These are phyloP conservation scores for Ctenosaura bakeri DNA, from an alignment of 2,797 vertebrate genomes.

Conservation along the genomic window DNA sequence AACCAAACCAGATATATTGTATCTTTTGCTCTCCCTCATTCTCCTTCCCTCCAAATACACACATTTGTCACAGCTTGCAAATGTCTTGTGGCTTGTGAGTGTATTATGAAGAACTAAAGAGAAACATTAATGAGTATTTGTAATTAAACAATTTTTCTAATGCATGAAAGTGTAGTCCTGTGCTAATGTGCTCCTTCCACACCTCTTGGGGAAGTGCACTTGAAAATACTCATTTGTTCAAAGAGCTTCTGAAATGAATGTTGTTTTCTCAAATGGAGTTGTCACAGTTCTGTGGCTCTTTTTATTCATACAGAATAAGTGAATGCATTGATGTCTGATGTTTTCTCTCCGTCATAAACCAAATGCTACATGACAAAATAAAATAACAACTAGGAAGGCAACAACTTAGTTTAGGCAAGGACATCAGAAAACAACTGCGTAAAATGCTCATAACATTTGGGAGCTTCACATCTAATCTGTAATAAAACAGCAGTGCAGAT, in stretches of 20 bases:
- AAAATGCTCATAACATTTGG: neutral
- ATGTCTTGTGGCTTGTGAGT: neutral
- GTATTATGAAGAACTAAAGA: neutral
- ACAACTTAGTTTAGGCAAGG: too few species aligned
- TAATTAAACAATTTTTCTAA: neutral
- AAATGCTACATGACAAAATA: neutral
- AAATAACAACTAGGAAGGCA: neutral
- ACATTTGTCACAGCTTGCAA: neutral
- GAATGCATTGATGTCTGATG: neutral
- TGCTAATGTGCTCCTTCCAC: conserved; percentile 29
- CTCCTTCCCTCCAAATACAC: too few species aligned
- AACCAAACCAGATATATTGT: neutral
- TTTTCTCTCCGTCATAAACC: conserved; percentile 14
- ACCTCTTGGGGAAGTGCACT: conserved; percentile 29
- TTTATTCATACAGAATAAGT: conserved; percentile 12
- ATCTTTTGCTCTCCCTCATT: too few species aligned
- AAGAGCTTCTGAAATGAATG: neutral
- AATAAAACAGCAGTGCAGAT: neutral
- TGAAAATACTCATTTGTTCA: conserved; percentile 29
- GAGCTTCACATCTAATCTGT: conserved; percentile 12
- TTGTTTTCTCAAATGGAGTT: neutral
- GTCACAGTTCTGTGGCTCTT: conserved; percentile 23
- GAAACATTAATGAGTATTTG: conserved; percentile 10
- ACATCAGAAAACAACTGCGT: neutral
- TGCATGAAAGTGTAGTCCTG: neutral